Evolutionary conservation across 2,797 vertebrate species (phyloP).

Genomic region (Lutjanus campechanus): DNA sequence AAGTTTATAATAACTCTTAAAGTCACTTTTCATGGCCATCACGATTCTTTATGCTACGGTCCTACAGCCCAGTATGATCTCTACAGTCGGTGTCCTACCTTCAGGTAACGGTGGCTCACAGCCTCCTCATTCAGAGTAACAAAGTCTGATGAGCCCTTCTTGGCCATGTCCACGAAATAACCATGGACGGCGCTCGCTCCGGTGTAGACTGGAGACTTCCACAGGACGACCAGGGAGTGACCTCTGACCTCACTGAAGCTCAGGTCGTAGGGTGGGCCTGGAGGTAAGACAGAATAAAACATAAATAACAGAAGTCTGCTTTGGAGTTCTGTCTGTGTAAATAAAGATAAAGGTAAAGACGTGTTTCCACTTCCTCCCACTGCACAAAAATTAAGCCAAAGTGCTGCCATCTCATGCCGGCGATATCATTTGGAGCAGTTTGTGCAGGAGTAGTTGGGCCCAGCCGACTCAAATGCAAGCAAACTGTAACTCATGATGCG

Average conservation of each 20-base stretch:
- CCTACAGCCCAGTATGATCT: neutral
- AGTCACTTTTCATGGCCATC: too few relatives aligned
- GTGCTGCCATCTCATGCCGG: too few relatives aligned
- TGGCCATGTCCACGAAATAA: slow-evolving; percentile 93
- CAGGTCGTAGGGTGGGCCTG: slow-evolving; percentile 94
- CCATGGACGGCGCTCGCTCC: slow-evolving; percentile 89
- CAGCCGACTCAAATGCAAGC: too few relatives aligned
- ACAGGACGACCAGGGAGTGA: slow-evolving; percentile 91
- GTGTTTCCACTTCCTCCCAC: too few relatives aligned
- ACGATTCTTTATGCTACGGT: neutral
- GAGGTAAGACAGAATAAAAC: neutral
- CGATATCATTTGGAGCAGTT: too few relatives aligned
- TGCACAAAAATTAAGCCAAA: too few relatives aligned
- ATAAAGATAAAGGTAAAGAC: too few relatives aligned
- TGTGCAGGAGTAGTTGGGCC: too few relatives aligned
- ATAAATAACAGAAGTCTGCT: neutral
- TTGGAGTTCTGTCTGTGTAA: neutral
- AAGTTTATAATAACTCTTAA: neutral
- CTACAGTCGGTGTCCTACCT: slow-evolving; percentile 79
- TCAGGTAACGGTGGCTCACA: slow-evolving; percentile 87
- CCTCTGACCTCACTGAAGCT: slow-evolving; percentile 93
- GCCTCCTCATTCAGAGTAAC: slow-evolving; percentile 85
- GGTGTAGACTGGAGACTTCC: slow-evolving; percentile 93
- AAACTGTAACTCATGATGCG: too few relatives aligned
- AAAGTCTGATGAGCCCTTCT: slow-evolving; percentile 89